Base-by-base conservation (phyloP, 2,113 vertebrate species). In the Prochilodus magdalenae region DNA sequence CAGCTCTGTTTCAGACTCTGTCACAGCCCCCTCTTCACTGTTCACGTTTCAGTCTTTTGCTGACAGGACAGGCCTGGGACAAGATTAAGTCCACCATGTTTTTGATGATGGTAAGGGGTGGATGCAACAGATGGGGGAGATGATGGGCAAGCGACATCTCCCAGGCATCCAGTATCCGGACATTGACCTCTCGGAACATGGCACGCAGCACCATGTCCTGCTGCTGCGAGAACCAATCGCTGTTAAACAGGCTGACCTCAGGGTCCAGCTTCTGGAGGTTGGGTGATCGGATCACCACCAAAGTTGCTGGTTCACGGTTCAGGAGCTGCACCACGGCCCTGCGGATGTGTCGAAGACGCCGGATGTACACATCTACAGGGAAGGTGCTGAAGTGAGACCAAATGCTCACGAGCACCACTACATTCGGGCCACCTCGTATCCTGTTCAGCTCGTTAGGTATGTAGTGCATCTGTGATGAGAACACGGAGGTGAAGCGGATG, bases 151-250 rank as follows among this genome's bases (percentile, higher is more conserved):
- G 78, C 0, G 94, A 97, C 97, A 99, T 99, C 83, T 99, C 96
- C 97, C 98, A 99, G 69, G 98, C 98, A 57, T 99, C 98, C 77
- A 99, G 94, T n/a, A n/a, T n/a, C n/a, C n/a, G n/a, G n/a, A n/a
- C n/a, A n/a, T n/a, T n/a, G n/a, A n/a, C n/a, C n/a, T 84, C 95
- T 84, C 92, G 95, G 92, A 99, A 99, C 97, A 98, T 98, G 89
- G 94, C 93, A 84, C 95, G 94, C 81, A 99, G 96, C 84, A 98
- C 87, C 55, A 87, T 67, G 80, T 99, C 95, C 18, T 96, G 95
- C 88, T 99, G 97, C 85, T 94, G 92, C 8, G 96, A 97, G 88
- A 93, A 98, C 98, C 98, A 99, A 92, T 99, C 98, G 13, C 97
- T 99, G 92, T 98, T 98, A 89, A 95, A 98, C 78, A 98, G 94